phyloP scores from a whole-genome alignment of 2,888 invertebrate species.

The Hermaeophaga mercurialis region DNA sequence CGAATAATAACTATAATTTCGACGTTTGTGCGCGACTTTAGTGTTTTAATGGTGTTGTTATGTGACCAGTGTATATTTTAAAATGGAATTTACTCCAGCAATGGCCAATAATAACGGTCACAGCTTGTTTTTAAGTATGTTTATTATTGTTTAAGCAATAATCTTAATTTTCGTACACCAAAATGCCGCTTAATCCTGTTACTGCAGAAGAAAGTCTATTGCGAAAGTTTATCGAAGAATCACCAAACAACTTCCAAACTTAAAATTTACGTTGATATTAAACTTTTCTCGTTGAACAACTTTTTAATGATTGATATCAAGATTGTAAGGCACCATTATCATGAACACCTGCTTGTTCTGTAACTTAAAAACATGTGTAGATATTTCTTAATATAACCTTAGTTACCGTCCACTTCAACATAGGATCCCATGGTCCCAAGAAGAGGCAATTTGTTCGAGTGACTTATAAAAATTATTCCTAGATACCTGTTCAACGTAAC shows the following conservation, averaged over 20 bases:
- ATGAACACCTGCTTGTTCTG: conserved; percentile 11
- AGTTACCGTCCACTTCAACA: neutral
- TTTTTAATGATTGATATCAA: conserved; percentile 9
- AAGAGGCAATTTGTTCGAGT: conserved; percentile 4
- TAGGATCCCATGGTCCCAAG: neutral
- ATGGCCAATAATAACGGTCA: conserved; percentile 11
- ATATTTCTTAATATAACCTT: conserved; percentile 17
- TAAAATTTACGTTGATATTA: neutral
- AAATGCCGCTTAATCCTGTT: too few relatives aligned
- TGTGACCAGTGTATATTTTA: conserved; percentile 16
- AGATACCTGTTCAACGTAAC: conserved; percentile 5
- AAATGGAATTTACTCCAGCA: conserved; percentile 12
- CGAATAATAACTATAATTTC: conserved; percentile 7
- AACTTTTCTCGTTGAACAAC: neutral
- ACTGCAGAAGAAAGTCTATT: too few relatives aligned
- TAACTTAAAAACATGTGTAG: conserved; percentile 9
- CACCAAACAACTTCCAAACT: conserved; percentile 2
- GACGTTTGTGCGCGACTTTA: conserved; percentile 7
- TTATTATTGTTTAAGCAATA: conserved; percentile 1
- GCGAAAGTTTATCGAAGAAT: too few relatives aligned
- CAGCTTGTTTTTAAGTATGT: conserved; percentile 21
- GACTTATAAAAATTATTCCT: conserved; percentile 1
- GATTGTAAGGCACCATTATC: conserved; percentile 4
- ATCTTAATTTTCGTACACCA: neutral
- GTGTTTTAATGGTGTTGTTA: conserved; percentile 16